phyloP scores from a whole-genome alignment of 2,888 invertebrate species.

The Dynastes grantii region DNA sequence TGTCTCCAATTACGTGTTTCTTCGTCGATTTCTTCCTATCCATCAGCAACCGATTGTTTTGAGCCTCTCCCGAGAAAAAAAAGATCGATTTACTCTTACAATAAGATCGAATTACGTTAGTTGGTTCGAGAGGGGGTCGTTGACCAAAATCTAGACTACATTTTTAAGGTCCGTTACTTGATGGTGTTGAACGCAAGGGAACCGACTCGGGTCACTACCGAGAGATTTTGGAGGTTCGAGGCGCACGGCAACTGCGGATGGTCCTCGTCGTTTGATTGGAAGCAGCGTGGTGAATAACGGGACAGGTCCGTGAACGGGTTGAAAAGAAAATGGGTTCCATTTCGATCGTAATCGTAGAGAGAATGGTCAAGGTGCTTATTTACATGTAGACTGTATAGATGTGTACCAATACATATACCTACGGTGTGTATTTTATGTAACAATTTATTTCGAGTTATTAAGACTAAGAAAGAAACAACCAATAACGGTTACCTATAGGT shows the following conservation, averaged over 20 bases:
- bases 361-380: background rate
- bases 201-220: constrained; percentile 33
- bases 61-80: constrained; percentile 44
- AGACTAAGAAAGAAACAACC: constrained; percentile 21
- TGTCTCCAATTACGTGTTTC: constrained; percentile 1
- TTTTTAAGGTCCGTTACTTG: constrained; percentile 67
- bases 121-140: constrained; percentile 56
- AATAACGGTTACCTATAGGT: constrained; percentile 5
- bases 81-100: constrained; percentile 59
- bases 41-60: background rate
- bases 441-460: constrained; percentile 10
- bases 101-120: constrained; percentile 59
- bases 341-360: constrained; percentile 59
- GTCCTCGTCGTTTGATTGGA: constrained; percentile 32
- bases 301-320: constrained; percentile 57
- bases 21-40: background rate
- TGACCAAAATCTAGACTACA: constrained; percentile 68
- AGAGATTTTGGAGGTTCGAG: constrained; percentile 30
- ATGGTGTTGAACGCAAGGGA: constrained; percentile 50
- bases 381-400: background rate
- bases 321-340: constrained; percentile 68
- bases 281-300: constrained; percentile 60
- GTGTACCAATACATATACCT: background rate
- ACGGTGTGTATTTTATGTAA: background rate
- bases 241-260: background rate